These are phyloP conservation scores for Eumacrocentrus americanus DNA, from an alignment of 2,888 invertebrate genomes.

Conservation along the genomic window DNA sequence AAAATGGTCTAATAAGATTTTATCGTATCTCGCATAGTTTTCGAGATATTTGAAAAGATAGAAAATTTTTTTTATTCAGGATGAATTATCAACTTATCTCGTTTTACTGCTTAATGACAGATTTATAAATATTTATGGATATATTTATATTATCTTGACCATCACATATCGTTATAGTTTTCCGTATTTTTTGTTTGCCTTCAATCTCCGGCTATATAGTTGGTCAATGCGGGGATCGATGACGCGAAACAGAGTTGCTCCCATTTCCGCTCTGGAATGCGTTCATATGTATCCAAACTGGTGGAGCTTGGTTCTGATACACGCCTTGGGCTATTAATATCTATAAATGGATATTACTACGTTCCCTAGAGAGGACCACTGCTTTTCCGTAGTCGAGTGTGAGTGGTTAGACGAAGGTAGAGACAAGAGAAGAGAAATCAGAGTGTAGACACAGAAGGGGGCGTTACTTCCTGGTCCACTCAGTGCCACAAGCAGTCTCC, in stretches of 20 bases:
- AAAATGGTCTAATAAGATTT: too few species aligned
- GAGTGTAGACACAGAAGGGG: slow-evolving; percentile 14
- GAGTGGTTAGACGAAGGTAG: background rate
- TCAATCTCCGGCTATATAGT: background rate
- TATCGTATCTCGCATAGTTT: too few species aligned
- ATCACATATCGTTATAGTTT: background rate
- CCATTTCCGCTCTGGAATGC: slow-evolving; percentile 16
- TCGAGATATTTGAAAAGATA: background rate
- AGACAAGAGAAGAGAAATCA: background rate
- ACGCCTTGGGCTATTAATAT: slow-evolving; percentile 26
- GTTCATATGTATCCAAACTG: slow-evolving; percentile 1
- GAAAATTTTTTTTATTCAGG: too few species aligned
- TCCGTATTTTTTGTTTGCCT: background rate
- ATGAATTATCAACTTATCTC: too few species aligned
- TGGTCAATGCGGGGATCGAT: slow-evolving; percentile 7
- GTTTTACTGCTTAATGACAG: too few species aligned
- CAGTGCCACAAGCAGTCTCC: slow-evolving; percentile 31
- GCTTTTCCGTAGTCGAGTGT: background rate
- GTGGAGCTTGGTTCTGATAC: background rate
- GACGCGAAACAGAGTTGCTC: slow-evolving; percentile 4
- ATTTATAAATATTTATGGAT: too few species aligned
- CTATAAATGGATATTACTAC: slow-evolving; percentile 18
- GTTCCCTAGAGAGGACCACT: background rate
- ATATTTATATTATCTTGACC: too few species aligned
- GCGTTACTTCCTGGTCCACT: slow-evolving; percentile 31